Base-by-base conservation (phyloP, 1,140 invertebrate species). In the Musca vetustissima region DNA sequence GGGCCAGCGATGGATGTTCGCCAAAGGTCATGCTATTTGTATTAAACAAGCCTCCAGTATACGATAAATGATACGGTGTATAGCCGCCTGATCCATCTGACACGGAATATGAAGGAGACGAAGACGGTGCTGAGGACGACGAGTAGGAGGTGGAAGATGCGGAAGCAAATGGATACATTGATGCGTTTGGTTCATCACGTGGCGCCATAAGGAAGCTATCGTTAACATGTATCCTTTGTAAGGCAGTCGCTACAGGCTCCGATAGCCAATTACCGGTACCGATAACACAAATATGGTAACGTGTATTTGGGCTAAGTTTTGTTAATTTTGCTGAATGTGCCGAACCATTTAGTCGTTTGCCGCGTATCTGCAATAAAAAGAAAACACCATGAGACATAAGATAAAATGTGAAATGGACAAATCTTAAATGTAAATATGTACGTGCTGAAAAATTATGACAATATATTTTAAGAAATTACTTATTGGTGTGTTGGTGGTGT, bases 251-350 rank as follows among this genome's bases (percentile, higher is more conserved):
- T 73, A 78, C 66, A 9, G 76, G 77, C 73, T 78, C 77, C 43
- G 79, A 77, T 83, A 85, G 64, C 86, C 90, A 91, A 80, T 89
- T 90, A 66, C 92, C 91, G 25, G 93, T 84, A 3, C 92, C 93
- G 68, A 93, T 84, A 21, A 96, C 92, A 81, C 94, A 96, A 73
- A 96, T 90, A 64, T 89, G 86, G 83, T 96, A 96, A 66, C 88
- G 86, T 0, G 91, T 92, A 75, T 90, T 91, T 0, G 93, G 89
- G 65, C 85, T 87, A 64, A 96, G 84, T 73, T 89, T 87, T 22
- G 87, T 87, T 52, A 96, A 83, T 80, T 90, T 90, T 36, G 90
- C 89, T 1, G 89, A 90, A 72, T 92, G 86, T 1, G 89, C 85
- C 28, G 85, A 87, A 14, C 88, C 85, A 75, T 90, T 89, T 65